Evolutionary conservation across 2,888 invertebrate genomes (phyloP), one percentile per base, ranked within the genome.

Genomic region (Coelinius sp.): DNA sequence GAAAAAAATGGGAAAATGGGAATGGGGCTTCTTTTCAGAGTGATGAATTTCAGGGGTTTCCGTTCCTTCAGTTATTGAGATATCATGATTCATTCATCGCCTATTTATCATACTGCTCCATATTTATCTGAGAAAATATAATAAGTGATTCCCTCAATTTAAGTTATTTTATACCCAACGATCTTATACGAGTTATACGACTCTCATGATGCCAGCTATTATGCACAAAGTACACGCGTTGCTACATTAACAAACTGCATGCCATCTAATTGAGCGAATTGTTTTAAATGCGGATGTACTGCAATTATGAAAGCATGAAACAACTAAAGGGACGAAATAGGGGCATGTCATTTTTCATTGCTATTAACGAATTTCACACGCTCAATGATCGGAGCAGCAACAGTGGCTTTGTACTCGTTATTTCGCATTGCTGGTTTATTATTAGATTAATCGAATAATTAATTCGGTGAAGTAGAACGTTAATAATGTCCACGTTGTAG

Each of bases 211-310:
- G 20, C 6, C 35, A 14, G 20, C 31, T 31, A 59, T 31, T 59
- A 17, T 59, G 59, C 20, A 59, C 35, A 35, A 59, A 59, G 59
- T 31, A 17, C 17, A 1, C 17, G 59, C 31, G 14, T 14, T 49
- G 46, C 59, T 31, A 14, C 14, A 10, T 6, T 59, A 10, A 59
- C n/a, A 59, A n/a, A 59, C 59, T 25, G 20, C 59, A 35, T 59
- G 35, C 59, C 59, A 59, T 59, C 59, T 31, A 59, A 59, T 59
- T 59, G 25, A 59, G 59, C 20, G 8, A 59, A 59, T 59, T 35
- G n/a, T 59, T 59, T 59, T 35, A 31, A 59, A 59, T 59, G 59
- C 59, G 59, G 59, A 59, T 59, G 59, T 59, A 12, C 35, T 31
- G 35, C 7, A 35, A 59, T 59, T 59, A 35, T 59, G 59, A 20